A percentile compares a stretch with the other conserved stretches of the same genome.
Evolutionary conservation across 2,888 invertebrate species (phyloP).

Genomic region (Agrotis puta): DNA sequence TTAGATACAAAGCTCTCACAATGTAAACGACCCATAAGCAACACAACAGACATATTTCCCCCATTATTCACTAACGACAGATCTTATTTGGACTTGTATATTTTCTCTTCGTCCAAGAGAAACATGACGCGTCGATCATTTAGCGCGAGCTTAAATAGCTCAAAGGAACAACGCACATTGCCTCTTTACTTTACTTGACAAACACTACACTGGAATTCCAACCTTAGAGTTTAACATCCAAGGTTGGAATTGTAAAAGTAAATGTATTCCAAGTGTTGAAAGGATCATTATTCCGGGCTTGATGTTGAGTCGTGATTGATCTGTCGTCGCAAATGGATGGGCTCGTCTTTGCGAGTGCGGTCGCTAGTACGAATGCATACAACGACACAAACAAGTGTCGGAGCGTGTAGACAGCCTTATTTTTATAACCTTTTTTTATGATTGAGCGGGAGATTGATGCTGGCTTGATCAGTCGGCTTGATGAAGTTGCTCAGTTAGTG

Average conservation of each 20-base stretch:
- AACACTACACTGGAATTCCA: constrained; percentile 9
- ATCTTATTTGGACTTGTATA: constrained; percentile 60
- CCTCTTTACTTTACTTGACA: constrained; percentile 50
- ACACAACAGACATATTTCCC: constrained; percentile 54
- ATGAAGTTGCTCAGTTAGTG: constrained; percentile 40
- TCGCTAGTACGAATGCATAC: constrained; percentile 46
- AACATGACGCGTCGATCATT: constrained; percentile 67
- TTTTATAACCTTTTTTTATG: constrained; percentile 48
- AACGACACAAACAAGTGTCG: constrained; percentile 54
- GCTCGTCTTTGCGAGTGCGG: constrained; percentile 56
- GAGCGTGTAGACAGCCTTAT: constrained; percentile 48
- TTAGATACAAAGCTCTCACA: background rate
- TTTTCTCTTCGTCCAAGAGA: constrained; percentile 53
- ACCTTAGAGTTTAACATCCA: background rate
- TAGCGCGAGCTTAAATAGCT: constrained; percentile 70
- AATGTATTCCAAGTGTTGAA: constrained; percentile 65
- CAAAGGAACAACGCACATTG: constrained; percentile 67
- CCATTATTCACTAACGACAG: constrained; percentile 59
- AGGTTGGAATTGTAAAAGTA: constrained; percentile 38
- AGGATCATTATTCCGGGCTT: constrained; percentile 69
- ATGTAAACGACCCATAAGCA: constrained; percentile 41
- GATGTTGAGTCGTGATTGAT: constrained; percentile 71
- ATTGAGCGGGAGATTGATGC: constrained; percentile 14
- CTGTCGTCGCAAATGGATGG: constrained; percentile 70
- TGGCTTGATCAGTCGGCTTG: constrained; percentile 26